Conservation (phyloP, 2,113 vertebrate species). For the Malurus cyaneus region DNA sequence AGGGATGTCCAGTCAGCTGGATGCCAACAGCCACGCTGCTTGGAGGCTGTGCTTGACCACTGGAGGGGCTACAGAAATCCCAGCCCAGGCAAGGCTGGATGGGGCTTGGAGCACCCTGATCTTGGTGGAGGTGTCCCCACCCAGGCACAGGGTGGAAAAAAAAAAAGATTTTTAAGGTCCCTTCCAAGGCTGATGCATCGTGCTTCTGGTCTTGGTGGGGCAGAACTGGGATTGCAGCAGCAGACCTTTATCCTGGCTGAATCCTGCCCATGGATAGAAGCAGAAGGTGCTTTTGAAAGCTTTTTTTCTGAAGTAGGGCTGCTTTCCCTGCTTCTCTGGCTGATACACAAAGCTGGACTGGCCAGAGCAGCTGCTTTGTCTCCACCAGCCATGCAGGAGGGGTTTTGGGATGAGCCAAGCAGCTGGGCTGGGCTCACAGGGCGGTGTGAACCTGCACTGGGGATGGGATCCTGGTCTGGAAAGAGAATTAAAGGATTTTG, state of each 20-base stretch:
- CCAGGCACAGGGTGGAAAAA: background rate
- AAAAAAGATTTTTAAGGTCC: background rate
- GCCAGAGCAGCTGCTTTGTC: background rate
- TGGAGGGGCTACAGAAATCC: fast-evolving
- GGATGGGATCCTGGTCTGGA: background rate
- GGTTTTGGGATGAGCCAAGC: background rate
- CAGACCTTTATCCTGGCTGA: background rate
- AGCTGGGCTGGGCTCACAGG: background rate
- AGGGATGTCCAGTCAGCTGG: fast-evolving
- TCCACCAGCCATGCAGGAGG: background rate
- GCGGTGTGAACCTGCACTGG: fast-evolving
- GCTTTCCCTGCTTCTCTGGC: background rate
- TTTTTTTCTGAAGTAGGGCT: background rate
- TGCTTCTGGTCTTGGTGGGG: background rate
- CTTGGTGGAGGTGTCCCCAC: background rate
- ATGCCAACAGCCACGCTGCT: background rate
- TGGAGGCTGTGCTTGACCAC: too few relatives aligned
- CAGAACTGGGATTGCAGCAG: background rate
- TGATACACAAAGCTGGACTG: background rate
- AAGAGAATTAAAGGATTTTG: background rate
- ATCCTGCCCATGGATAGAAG: background rate
- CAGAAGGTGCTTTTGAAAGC: background rate
- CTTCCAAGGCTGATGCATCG: fast-evolving
- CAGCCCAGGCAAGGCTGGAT: background rate
- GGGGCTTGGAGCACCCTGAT: background rate